Conservation (phyloP, 2,113 vertebrate genomes). For the Climacteris rufus region DNA sequence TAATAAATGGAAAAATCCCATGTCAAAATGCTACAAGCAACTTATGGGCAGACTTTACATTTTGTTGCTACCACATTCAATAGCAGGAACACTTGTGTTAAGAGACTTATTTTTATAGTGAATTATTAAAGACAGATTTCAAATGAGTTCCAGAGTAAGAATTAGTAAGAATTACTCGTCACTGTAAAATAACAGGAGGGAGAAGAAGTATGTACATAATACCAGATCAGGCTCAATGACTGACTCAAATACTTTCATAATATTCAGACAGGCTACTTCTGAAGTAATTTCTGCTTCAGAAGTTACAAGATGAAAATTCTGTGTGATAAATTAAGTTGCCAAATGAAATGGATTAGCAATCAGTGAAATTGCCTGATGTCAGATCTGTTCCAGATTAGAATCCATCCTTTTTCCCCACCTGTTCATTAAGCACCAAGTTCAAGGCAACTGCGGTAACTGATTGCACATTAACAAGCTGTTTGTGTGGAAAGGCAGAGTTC, state of each 20-base stretch:
- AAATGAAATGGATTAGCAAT: slow-evolving; percentile 80
- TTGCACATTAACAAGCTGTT: slow-evolving; percentile 73
- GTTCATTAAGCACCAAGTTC: slow-evolving; percentile 78
- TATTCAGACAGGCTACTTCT: slow-evolving; percentile 57
- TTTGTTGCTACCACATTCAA: neutral
- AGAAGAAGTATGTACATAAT: neutral
- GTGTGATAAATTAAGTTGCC: slow-evolving; percentile 77
- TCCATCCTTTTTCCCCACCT: slow-evolving; percentile 78
- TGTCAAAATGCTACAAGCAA: neutral
- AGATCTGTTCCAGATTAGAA: slow-evolving; percentile 74
- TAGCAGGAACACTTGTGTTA: neutral
- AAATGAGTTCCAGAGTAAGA: neutral
- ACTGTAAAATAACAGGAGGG: neutral
- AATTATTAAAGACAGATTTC: neutral
- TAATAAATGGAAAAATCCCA: neutral
- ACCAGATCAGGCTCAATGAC: neutral
- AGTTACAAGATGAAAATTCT: slow-evolving; percentile 64
- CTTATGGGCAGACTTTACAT: neutral
- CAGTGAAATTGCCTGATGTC: slow-evolving; percentile 75
- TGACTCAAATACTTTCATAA: slow-evolving; percentile 46
- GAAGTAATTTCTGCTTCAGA: slow-evolving; percentile 69
- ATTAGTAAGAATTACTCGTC: neutral
- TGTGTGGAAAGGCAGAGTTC: slow-evolving; percentile 56
- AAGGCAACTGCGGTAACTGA: slow-evolving; percentile 73
- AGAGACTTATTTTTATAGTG: neutral